Conservation (phyloP, 2,888 invertebrate species). For the Noctua janthe region DNA sequence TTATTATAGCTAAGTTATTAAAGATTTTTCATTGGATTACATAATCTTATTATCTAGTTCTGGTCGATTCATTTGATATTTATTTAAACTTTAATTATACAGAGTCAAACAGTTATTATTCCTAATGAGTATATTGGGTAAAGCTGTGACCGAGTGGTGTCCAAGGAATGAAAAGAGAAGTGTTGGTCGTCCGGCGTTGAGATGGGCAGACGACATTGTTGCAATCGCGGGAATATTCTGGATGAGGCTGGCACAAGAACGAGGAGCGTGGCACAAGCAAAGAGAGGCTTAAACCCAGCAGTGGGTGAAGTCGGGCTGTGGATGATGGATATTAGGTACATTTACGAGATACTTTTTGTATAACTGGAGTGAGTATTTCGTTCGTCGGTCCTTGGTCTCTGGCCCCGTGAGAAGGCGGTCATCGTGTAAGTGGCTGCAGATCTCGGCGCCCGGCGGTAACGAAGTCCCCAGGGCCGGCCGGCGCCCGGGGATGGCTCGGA, state of each 20-base stretch:
- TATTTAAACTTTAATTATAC: neutral
- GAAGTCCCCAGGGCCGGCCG: conserved; percentile 67
- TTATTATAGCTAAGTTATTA: neutral
- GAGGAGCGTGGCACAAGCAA: too few relatives aligned
- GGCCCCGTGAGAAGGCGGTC: conserved; percentile 40
- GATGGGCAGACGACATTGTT: too few relatives aligned
- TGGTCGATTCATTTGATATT: neutral
- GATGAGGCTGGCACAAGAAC: too few relatives aligned
- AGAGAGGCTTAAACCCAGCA: too few relatives aligned
- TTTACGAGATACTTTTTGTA: neutral
- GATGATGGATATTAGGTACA: neutral
- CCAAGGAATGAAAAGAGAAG: too few relatives aligned
- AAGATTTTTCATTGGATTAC: neutral
- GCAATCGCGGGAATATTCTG: too few relatives aligned
- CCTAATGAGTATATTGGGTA: neutral
- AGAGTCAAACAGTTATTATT: neutral
- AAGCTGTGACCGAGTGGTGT: too few relatives aligned
- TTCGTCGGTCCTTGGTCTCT: conserved; percentile 22
- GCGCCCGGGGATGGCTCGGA: conserved; percentile 24
- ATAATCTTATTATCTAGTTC: neutral
- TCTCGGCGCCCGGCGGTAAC: conserved; percentile 63
- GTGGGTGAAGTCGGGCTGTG: too few relatives aligned
- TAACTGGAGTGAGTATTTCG: conserved; percentile 16
- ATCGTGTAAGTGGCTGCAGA: conserved; percentile 66
- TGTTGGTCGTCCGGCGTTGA: too few relatives aligned